Base-by-base conservation (phyloP, 2,797 vertebrate genomes). In the Anguilla anguilla region DNA sequence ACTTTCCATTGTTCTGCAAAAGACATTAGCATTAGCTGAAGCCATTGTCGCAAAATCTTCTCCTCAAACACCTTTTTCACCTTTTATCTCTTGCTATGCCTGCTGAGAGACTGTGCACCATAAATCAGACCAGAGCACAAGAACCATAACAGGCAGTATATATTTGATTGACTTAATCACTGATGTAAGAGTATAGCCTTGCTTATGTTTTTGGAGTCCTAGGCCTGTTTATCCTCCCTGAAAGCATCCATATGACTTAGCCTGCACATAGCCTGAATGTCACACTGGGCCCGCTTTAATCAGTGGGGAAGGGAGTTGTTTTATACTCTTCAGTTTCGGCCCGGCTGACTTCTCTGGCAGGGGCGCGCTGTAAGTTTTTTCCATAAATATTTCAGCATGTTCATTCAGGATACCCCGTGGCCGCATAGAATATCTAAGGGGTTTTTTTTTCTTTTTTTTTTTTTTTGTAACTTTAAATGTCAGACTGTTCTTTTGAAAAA, bases 351-450 rank as follows among this genome's bases (percentile, higher is more conserved):
- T 90, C 90, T 88, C 89, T 93, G 93, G 92, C 89, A 93, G 88
- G 88, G 88, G 87, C 86, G 90, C 86, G 77, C 84, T 91, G 88
- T 92, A 86, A 92, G 90, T 91, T 89, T 88, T 39, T 88, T 88
- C 83, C 83, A 83, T 87, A 94, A 94, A 90, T 89, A 92, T 88
- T 91, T 93, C 93, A 91, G 92, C 91, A 94, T 95, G 93, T 93
- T 90, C 89, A 87, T 87, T 87, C 89, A 90, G 90, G 91, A 92
- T 84, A 57, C n/a, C 86, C 85, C 91, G 89, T 90, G 89, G 90
- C 89, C 90, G 87, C 91, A 92, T 94, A 91, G 91, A 89, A 92
- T 93, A 91, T 92, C 91, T 92, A 92, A 57, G 1, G 90, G 17
- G 31, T 13, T 61, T 31, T 84, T 59, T 84, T 39, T 35, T n/a